Base-by-base conservation (phyloP, 2,888 invertebrate genomes). In the Magallana nippona region DNA sequence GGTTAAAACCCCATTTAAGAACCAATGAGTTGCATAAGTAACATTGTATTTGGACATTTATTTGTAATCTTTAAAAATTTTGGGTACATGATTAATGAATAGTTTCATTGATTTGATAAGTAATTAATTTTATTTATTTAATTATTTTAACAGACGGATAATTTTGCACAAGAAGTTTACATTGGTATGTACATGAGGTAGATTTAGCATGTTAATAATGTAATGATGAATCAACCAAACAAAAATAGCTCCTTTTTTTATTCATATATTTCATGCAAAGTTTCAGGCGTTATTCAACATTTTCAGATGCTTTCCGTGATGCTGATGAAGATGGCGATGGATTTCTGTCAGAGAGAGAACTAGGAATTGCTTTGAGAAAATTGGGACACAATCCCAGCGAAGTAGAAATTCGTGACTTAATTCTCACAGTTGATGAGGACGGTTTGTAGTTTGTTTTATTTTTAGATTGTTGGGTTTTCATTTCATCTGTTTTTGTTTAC, bases 371-470 rank as follows among this genome's bases (percentile, higher is more conserved):
- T 55, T 17, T 82, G 55, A 77, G 78, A 19, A 32, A 56, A 17
- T 55, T 55, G 5, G 82, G 82, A 19, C 55, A 78, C 44, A 82
- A 60, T 19, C 77, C 80, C 19, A 81, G 78, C 2, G 81, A 84
- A 44, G 78, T 60, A 13, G 84, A 84, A 78, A 77, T 84, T 19
- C 81, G 81, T 60, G 84, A 84, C 32, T 62, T 84, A 60, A 81
- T 84, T 17, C 19, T 79, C 56, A 81, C 81, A 17, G 81, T 77
- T 2, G 84, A 84, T 32, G 81, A 81, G 55, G 77, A 84, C 55
- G 81, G 84, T 84, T 55, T 17, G 15, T 22, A 71, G 10, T 27
- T 27, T n/a, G 1, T 17, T 60, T 60, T 19, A 17, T 5, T 19
- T 60, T 17, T n/a, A 19, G 10, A 19, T 17, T 1, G 19, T n/a